Evolutionary conservation across 2,888 invertebrate species (phyloP).

Genomic region (Noctua janthe): DNA sequence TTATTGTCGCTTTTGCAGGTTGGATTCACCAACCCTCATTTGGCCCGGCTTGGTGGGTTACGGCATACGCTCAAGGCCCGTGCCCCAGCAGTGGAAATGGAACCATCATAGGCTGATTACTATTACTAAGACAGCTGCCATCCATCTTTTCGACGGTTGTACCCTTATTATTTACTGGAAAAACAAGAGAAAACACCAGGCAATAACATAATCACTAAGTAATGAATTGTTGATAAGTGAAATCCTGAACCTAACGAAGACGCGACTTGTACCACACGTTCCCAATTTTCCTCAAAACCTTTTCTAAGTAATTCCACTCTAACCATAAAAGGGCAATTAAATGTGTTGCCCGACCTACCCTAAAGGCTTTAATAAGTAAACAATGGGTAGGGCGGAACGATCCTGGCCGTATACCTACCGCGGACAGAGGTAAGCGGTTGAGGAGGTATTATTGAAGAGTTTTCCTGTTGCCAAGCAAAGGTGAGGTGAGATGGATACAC

Average conservation of each 20-base stretch:
- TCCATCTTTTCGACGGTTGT: background rate
- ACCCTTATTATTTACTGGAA: background rate
- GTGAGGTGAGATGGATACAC: constrained; percentile 22
- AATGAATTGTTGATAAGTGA: background rate
- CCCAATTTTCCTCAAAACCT: constrained; percentile 42
- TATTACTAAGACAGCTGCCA: background rate
- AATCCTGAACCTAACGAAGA: background rate
- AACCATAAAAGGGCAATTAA: constrained; percentile 60
- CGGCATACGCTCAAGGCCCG: background rate
- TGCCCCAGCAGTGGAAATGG: background rate
- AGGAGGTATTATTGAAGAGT: constrained; percentile 12
- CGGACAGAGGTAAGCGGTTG: constrained; percentile 5
- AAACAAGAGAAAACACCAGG: background rate
- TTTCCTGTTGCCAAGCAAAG: constrained; percentile 31
- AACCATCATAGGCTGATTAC: background rate
- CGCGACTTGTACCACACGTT: background rate
- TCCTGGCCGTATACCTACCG: background rate
- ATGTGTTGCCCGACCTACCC: constrained; percentile 58
- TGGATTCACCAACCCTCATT: background rate
- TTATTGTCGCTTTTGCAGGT: background rate
- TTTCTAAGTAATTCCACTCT: constrained; percentile 18
- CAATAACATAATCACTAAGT: background rate
- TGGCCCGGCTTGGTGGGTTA: background rate
- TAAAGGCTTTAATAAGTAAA: constrained; percentile 70
- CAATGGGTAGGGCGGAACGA: constrained; percentile 64